A percentile compares a stretch with the other conserved stretches of the same genome.
Conservation (phyloP, 2,888 invertebrate genomes). For the Dusona sp. region DNA sequence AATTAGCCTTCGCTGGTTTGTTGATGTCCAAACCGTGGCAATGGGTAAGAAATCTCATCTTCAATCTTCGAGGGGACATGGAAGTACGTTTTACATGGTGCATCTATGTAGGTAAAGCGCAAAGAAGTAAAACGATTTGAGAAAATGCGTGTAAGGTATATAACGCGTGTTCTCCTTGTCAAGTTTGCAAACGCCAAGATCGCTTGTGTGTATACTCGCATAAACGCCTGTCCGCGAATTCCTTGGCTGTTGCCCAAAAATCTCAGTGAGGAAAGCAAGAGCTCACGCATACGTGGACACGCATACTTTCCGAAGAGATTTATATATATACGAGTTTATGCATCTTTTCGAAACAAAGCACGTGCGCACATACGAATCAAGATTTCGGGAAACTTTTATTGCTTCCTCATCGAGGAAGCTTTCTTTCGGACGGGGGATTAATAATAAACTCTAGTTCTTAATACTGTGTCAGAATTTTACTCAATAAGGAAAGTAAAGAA, state of each 20-base stretch:
- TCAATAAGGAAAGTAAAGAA: not conserved
- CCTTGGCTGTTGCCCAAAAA: conserved; percentile 51
- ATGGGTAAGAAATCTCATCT: not conserved
- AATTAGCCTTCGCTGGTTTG: not conserved
- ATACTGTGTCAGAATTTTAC: not conserved
- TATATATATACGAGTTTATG: conserved; percentile 1
- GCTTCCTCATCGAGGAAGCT: conserved; percentile 12
- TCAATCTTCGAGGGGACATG: not conserved
- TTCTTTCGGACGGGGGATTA: not conserved
- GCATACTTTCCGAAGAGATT: not conserved
- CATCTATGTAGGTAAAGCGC: not conserved
- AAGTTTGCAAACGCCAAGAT: conserved; percentile 12
- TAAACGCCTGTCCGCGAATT: conserved; percentile 40
- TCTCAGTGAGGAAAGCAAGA: conserved; percentile 29
- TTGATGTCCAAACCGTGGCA: not conserved
- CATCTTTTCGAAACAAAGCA: conserved; percentile 35
- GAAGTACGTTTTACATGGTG: not conserved
- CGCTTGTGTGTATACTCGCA: not conserved
- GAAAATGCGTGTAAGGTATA: conserved; percentile 35
- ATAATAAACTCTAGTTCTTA: not conserved
- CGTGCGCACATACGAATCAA: conserved; percentile 3
- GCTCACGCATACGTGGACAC: not conserved
- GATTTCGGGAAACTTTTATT: not conserved
- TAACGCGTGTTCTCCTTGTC: conserved; percentile 43
- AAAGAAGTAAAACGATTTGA: conserved; percentile 22